These are phyloP conservation scores for Hylyphantes graminicola DNA, from an alignment of 1,140 invertebrate genomes.

Conservation along the genomic window DNA sequence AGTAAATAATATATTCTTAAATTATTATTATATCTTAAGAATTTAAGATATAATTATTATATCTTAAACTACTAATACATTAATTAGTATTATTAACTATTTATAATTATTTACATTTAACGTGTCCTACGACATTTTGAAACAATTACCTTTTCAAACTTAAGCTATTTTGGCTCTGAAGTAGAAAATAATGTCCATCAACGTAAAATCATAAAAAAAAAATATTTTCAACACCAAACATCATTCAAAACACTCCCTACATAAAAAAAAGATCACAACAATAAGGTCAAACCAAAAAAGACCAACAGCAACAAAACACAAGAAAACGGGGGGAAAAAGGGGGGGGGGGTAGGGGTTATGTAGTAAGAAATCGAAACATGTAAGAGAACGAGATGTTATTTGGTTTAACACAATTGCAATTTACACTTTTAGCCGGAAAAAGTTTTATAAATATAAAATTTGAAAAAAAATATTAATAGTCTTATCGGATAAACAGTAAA, in stretches of 20 bases:
- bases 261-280: slow-evolving; percentile 26
- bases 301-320: background rate
- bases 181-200: background rate
- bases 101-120: background rate
- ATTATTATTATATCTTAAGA: too few species aligned
- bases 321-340: background rate
- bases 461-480: too few species aligned
- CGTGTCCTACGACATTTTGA: background rate
- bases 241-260: background rate
- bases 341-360: background rate
- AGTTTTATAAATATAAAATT: too few species aligned
- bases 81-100: background rate
- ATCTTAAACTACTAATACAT: background rate
- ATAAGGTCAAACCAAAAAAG: background rate
- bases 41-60: too few species aligned
- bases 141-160: background rate
- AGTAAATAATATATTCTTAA: too few species aligned
- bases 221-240: background rate
- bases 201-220: background rate
- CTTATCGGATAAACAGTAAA: too few species aligned
- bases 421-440: too few species aligned
- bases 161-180: background rate
- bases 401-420: too few species aligned
- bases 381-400: background rate
- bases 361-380: background rate